Conservation (phyloP, 2,888 invertebrate species). For the Heterodera filipjevi region DNA sequence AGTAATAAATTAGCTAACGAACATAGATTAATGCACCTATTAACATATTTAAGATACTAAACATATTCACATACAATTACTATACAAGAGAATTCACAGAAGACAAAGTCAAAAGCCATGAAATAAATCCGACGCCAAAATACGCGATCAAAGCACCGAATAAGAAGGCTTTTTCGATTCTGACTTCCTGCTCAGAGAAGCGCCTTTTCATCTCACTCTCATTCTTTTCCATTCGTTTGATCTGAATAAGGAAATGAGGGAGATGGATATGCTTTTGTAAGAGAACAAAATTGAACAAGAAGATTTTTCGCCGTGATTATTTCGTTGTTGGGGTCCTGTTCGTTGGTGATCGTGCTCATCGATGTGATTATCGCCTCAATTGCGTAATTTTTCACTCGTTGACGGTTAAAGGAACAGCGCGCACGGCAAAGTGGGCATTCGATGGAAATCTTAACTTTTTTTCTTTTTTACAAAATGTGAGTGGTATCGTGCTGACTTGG, state of each 20-base stretch:
- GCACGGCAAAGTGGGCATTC: conserved; percentile 39
- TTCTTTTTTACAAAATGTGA: too few relatives aligned
- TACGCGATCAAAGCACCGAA: too few relatives aligned
- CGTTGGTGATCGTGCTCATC: conserved; percentile 21
- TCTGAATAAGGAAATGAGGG: not conserved
- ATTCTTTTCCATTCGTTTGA: not conserved
- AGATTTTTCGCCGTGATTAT: conserved; percentile 26
- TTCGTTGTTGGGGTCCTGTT: conserved; percentile 16
- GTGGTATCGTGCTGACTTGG: not conserved
- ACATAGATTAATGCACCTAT: too few relatives aligned
- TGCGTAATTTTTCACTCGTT: conserved; percentile 28
- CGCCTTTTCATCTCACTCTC: not conserved
- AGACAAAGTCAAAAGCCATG: too few relatives aligned
- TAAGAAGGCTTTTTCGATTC: too few relatives aligned
- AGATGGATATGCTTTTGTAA: not conserved
- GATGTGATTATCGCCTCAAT: conserved; percentile 37
- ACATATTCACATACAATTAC: too few relatives aligned
- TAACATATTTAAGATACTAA: too few relatives aligned
- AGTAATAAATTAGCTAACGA: too few relatives aligned
- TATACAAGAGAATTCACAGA: too few relatives aligned
- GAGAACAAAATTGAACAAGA: not conserved
- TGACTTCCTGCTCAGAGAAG: too few relatives aligned
- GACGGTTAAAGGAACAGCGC: not conserved
- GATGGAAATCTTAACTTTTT: conserved; percentile 7
- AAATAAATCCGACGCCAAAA: too few relatives aligned